A percentile compares a stretch with the other conserved stretches of the same genome.
phyloP scores from a whole-genome alignment of 2,113 vertebrate genomes.

The Oostethus manadensis region DNA sequence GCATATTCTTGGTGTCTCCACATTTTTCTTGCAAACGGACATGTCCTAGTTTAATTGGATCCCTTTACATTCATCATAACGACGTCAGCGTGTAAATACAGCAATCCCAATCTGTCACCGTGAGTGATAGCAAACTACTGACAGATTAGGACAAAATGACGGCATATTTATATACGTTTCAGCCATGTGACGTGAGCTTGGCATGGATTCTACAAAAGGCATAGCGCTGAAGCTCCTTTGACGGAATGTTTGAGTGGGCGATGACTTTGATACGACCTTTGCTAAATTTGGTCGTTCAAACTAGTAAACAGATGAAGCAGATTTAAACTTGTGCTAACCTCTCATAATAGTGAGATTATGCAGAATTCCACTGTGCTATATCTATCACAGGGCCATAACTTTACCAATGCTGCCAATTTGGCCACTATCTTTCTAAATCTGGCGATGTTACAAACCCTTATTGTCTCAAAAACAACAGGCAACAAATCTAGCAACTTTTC shows the following conservation, averaged over 20 bases:
- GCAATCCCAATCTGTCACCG: constrained; percentile 20
- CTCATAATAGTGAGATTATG: too few species aligned
- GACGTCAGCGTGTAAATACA: constrained; percentile 20
- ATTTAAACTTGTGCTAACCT: too few species aligned
- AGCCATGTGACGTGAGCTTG: constrained; percentile 15
- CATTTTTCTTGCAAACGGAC: constrained; percentile 7
- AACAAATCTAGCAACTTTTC: too few species aligned
- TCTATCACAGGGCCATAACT: too few species aligned
- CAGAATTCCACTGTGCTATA: too few species aligned
- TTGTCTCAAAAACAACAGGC: too few species aligned
- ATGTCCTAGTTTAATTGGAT: constrained; percentile 1
- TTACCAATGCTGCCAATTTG: too few species aligned
- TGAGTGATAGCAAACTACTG: constrained; percentile 31
- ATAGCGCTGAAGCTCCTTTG: neutral
- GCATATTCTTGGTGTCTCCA: neutral
- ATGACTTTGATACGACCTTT: neutral
- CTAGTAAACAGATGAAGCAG: too few species aligned
- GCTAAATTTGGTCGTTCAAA: constrained; percentile 1
- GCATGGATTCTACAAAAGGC: neutral
- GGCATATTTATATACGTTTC: neutral
- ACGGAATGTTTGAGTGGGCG: neutral
- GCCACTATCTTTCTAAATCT: too few species aligned
- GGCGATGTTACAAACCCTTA: too few species aligned
- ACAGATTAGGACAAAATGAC: constrained; percentile 24
- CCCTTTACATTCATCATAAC: neutral